Evolutionary conservation across 2,113 vertebrate species (phyloP), one percentile per base, ranked within the genome.

Genomic region (Numenius arquata): DNA sequence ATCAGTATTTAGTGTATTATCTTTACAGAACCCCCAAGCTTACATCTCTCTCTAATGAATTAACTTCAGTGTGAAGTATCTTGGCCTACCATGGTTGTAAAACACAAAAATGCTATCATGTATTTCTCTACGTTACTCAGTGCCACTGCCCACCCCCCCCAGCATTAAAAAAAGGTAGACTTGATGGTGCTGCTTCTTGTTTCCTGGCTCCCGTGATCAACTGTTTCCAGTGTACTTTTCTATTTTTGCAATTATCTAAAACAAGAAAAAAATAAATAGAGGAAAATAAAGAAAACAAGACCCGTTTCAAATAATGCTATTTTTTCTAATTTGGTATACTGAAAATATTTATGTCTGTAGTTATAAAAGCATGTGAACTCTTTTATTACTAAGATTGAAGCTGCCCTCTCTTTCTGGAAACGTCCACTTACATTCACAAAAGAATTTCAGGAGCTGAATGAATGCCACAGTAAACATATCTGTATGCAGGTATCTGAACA

Each of bases 361-460:
- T 92, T 93, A 74, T 13, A 71, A 75, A 88, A 77, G 32, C 78
- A 84, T 0, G 1, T 61, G 36, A 84, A 59, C 14, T 53, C 43
- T 74, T 85, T 82, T n/a, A 56, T 68, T 62, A 63, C 53, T 92
- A 82, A 85, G 93, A 91, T 3, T 67, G 41, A 92, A 88, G 50
- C n/a, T 77, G 30, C 30, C 15, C 30, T 83, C 62, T 61, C 47
- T 74, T 93, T 71, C 83, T 94, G 65, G 27, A 96, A 95, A 92
- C 10, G 52, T 68, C 65, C 3, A 5, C 50, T 81, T 84, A 73
- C 30, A 25, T 0, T 41, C 52, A 95, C 73, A 95, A 89, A 92
- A 89, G 91, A 93, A 89, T 72, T 89, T 76, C 65, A 77, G 56
- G 52, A 95, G 76, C 61, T 89, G 65, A 95, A 87, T 41, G 62